These are phyloP conservation scores for Drosophila cognata DNA, from an alignment of 2,888 invertebrate genomes.

Conservation along the genomic window DNA sequence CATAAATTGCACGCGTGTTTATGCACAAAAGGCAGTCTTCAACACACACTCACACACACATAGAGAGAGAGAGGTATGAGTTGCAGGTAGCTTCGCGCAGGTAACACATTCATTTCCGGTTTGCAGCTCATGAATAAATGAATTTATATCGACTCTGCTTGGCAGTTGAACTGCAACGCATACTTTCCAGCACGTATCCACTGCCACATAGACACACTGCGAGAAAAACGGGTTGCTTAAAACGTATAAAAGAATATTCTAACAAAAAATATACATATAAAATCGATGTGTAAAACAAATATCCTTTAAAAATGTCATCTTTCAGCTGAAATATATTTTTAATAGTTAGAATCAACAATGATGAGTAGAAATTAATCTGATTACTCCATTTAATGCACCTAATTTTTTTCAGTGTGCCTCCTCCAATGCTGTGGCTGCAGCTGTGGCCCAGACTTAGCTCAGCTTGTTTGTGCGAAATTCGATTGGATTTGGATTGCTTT, in stretches of 20 bases:
- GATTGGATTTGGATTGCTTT: constrained; percentile 30
- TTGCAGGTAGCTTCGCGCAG: constrained; percentile 23
- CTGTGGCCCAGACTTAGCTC: constrained; percentile 32
- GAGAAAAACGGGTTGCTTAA: neutral
- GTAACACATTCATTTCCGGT: constrained; percentile 72
- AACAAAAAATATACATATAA: neutral
- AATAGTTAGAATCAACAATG: neutral
- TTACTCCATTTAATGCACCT: neutral
- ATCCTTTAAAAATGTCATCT: neutral
- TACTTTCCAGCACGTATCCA: constrained; percentile 54
- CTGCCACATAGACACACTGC: constrained; percentile 23
- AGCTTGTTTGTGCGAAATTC: constrained; percentile 43
- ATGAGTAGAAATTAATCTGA: neutral
- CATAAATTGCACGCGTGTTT: constrained; percentile 49
- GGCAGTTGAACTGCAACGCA: constrained; percentile 68
- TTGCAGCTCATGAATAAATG: constrained; percentile 77
- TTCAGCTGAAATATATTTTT: neutral
- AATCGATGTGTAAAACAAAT: neutral
- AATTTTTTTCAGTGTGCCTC: neutral
- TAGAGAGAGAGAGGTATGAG: neutral
- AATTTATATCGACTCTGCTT: constrained; percentile 75
- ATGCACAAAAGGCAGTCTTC: constrained; percentile 42
- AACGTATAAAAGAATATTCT: neutral
- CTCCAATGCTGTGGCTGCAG: constrained; percentile 1
- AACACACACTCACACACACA: constrained; percentile 21